These are phyloP conservation scores for Chrysaora quinquecirrha DNA, from an alignment of 30 jellyfish, hydroid and myxozoan species.

Conservation along the genomic window DNA sequence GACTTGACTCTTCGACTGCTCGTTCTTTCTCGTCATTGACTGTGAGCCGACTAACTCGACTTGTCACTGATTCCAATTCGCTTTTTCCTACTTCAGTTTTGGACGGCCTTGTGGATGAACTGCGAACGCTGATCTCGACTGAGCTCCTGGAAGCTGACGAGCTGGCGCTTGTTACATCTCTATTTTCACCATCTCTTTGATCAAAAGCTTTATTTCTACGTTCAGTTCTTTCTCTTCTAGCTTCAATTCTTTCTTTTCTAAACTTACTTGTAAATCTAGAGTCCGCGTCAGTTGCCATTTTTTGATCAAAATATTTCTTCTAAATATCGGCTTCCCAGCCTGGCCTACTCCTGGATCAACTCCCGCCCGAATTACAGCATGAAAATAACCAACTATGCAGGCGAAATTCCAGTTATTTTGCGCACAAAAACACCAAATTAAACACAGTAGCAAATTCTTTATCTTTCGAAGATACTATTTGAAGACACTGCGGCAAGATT, in stretches of 20 bases:
- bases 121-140: slow-evolving; percentile 42
- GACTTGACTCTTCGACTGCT: slow-evolving; percentile 35
- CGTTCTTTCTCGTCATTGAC: slow-evolving; percentile 69
- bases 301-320: background rate
- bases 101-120: slow-evolving; percentile 52
- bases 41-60: slow-evolving; percentile 71
- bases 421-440: background rate
- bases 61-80: slow-evolving; percentile 62
- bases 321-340: background rate
- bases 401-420: background rate
- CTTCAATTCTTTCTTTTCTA: slow-evolving; percentile 55
- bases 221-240: slow-evolving; percentile 65
- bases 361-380: slow-evolving; percentile 13
- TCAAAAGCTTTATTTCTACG: slow-evolving; percentile 62
- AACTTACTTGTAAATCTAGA: slow-evolving; percentile 51
- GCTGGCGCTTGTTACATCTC: slow-evolving; percentile 21
- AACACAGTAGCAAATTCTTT: background rate
- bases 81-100: slow-evolving; percentile 52
- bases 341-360: background rate
- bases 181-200: slow-evolving; percentile 9
- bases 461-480: background rate
- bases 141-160: slow-evolving; percentile 24
- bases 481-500: background rate
- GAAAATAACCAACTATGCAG: background rate
- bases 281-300: slow-evolving; percentile 66